Conservation (phyloP, 1,140 invertebrate genomes). For the Diorhabda elongata region DNA sequence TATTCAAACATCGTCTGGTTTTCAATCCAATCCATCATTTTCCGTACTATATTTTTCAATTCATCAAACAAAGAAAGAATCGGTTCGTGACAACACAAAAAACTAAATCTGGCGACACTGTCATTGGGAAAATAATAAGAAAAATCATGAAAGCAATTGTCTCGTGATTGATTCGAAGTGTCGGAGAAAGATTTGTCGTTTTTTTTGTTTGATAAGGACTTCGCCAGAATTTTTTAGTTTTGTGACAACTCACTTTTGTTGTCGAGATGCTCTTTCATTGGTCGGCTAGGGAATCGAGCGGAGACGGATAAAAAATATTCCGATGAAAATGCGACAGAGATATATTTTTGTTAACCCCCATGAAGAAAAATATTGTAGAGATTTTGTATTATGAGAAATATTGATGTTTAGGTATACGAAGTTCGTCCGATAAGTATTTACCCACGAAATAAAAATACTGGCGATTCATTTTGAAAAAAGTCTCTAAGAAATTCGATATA, state of each 20-base stretch:
- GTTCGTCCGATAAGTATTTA: too few species aligned
- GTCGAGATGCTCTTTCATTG: slow-evolving; percentile 5
- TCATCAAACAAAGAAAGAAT: slow-evolving; percentile 33
- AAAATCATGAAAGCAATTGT: slow-evolving; percentile 35
- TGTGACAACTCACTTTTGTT: slow-evolving; percentile 15
- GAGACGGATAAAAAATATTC: not conserved
- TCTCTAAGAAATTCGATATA: too few species aligned
- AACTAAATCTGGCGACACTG: slow-evolving; percentile 35
- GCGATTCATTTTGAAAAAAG: too few species aligned
- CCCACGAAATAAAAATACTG: too few species aligned
- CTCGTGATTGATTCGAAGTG: slow-evolving; percentile 37
- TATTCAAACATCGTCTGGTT: too few species aligned
- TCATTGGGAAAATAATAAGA: slow-evolving; percentile 39
- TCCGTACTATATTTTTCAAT: slow-evolving; percentile 31
- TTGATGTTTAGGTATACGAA: too few species aligned
- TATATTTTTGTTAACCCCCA: too few species aligned
- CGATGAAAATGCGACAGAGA: not conserved
- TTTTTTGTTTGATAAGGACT: slow-evolving; percentile 17
- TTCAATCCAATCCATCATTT: not conserved
- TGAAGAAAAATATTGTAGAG: too few species aligned
- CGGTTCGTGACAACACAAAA: slow-evolving; percentile 32
- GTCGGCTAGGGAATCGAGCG: not conserved
- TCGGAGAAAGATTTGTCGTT: slow-evolving; percentile 19
- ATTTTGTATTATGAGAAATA: too few species aligned
- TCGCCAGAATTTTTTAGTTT: slow-evolving; percentile 15